Conservation (phyloP, 2,888 invertebrate genomes). For the Platycnemis pennipes region DNA sequence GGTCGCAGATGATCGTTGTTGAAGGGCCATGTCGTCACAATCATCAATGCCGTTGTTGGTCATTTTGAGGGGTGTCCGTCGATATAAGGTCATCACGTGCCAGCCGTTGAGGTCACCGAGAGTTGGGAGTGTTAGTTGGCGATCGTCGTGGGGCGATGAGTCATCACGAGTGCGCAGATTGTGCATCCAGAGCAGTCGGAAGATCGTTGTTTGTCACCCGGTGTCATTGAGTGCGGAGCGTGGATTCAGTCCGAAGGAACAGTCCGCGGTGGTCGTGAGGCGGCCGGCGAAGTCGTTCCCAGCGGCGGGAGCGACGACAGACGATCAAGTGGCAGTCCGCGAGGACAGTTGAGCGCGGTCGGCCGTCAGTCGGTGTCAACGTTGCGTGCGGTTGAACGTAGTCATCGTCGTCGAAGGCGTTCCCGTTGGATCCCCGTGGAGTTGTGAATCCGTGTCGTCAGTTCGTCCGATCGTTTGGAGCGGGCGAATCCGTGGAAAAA, state of each 20-base stretch:
- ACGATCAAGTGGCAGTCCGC: neutral
- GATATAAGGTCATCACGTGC: no score
- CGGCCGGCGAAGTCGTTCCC: neutral
- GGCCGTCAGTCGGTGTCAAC: constrained; percentile 25
- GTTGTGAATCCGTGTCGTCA: neutral
- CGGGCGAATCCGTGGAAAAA: neutral
- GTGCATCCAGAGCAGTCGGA: no score
- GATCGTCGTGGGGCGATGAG: no score
- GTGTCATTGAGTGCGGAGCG: no score
- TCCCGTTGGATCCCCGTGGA: neutral
- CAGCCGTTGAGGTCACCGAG: no score
- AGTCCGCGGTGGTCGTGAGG: no score
- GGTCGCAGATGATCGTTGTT: neutral
- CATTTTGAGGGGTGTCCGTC: neutral
- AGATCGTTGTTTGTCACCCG: no score
- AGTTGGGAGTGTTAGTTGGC: no score
- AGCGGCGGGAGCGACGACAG: neutral
- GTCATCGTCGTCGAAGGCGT: neutral
- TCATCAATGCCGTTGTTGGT: neutral
- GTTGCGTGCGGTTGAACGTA: neutral
- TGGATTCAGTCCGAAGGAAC: no score
- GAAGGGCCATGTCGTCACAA: neutral
- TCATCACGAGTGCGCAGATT: neutral
- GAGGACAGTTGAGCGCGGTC: neutral
- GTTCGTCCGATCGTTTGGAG: neutral